Evolutionary conservation across 1,140 invertebrate genomes (phyloP), one percentile per base, ranked within the genome.

Genomic region (Drosophila paulistorum): DNA sequence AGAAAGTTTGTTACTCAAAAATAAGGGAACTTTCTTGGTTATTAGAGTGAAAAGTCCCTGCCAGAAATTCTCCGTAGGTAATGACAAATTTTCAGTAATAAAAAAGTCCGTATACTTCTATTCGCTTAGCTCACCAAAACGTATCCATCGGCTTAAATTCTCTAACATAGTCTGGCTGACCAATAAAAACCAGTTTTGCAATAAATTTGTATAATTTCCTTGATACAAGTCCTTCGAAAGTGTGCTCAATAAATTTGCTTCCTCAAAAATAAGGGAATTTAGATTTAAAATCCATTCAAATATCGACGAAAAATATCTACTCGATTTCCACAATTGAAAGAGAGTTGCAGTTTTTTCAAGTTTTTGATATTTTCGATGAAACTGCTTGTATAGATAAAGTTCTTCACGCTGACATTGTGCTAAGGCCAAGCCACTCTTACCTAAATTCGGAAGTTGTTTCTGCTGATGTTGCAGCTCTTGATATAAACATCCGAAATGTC

Each of bases 401-500:
- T 73, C 72, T 5, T 33, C 57, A 0, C 54, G 37, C 1, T 82
- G 14, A n/a, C 42, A 35, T 7, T 33, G 23, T 9, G 45, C 17
- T 7, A 86, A n/a, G 0, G 48, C 58, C 0, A 11, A 3, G 1
- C 58, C 73, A 17, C 35, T 60, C 0, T 55, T 23, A 2, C 73
- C 83, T 10, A 14, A 17, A 1, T 55, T 55, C 2, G 23, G 65
- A 7, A 87, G 48, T 0, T 13, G 10, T 0, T 10, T 17, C 0
- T 71, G 17, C 26, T 74, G 61, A 1, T 62, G 20, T 7, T 68
- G 51, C 35, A 83, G 23, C 0, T 14, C 14, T 0, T 35, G 39
- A 39, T 87, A 87, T 1, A 59, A 45, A 42, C 65, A 69, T 2
- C 82, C 82, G 37, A 87, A 33, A 10, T 77, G 61, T 1, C 67